Evolutionary conservation across 2,888 invertebrate species (phyloP), one percentile per base, ranked within the genome.

Genomic region (Rhimphoctona megacephalus): DNA sequence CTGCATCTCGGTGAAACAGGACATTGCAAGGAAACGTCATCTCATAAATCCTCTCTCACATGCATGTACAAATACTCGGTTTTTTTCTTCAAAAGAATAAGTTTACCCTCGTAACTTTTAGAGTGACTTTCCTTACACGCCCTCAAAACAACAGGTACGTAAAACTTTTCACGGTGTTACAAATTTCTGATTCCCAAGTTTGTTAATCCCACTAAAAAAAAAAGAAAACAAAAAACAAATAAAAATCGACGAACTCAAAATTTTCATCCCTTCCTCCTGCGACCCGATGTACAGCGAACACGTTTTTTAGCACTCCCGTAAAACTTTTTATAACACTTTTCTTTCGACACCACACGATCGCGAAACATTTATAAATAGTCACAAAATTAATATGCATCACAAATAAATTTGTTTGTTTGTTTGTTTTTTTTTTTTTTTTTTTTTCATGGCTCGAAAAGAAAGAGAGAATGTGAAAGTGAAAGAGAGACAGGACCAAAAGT

Each of bases 301-400:
- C 17, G n/a, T 61, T 74, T 49, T 57, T 61, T 39, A 30, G 19
- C 74, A 77, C 70, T 82, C 25, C 5, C 39, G 43, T 30, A 43
- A 54, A 57, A 74, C 74, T 39, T 57, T 57, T 19, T 4, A 25
- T 30, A 52, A n/a, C 72, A 72, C 72, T 72, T 70, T 49, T 52
- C 25, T 72, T 52, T 5, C 36, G 52, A 33, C 52, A 67, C 49
- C 52, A 54, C 52, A 36, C 36, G 36, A 22, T 43, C 66, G 19
- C 76, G 76, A 46, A 33, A 33, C 46, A 64, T 39, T 64, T 22
- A 11, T 33, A 6, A 43, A 57, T 30, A 19, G 7, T 19, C 57
- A 61, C 39, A 19, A 57, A 25, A 52, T n/a, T 17, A 4, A 46
- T 19, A 17, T 43, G 57, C 61, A 11, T 43, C 74, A 22, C 74